A percentile compares a stretch with the other conserved stretches of the same genome.
phyloP scores from a whole-genome alignment of 2,888 invertebrate genomes.

The Eupeodes latifasciatus region DNA sequence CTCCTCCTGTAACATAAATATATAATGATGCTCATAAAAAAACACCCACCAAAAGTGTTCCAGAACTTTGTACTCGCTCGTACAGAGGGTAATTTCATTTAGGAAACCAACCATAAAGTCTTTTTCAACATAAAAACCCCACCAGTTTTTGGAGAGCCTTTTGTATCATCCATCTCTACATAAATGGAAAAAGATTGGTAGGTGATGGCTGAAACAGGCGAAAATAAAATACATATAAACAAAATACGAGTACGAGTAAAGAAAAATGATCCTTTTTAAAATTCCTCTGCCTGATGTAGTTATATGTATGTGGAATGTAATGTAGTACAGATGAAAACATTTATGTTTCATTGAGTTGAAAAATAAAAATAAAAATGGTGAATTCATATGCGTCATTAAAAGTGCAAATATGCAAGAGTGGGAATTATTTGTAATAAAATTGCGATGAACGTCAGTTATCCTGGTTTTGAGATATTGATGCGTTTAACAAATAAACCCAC shows the following conservation, averaged over 20 bases:
- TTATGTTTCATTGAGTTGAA: not conserved
- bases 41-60: constrained; percentile 12
- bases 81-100: constrained; percentile 12
- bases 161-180: not conserved
- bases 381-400: not conserved
- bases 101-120: constrained; percentile 21
- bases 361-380: not conserved
- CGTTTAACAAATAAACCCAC: too few relatives aligned
- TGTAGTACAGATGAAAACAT: not conserved
- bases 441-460: not conserved
- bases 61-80: not conserved
- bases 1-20: not conserved
- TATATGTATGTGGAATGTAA: not conserved
- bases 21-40: constrained; percentile 17
- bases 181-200: not conserved
- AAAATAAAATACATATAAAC: not conserved
- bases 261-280: constrained; percentile 2
- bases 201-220: not conserved
- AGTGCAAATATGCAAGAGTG: not conserved
- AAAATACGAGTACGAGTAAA: not conserved
- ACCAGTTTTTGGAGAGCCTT: constrained; percentile 6
- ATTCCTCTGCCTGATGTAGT: not conserved
- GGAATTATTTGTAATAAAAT: not conserved
- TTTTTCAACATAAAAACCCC: not conserved
- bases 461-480: too few relatives aligned